Conservation (phyloP, 2,113 vertebrate species). For the Synchiropus splendidus region DNA sequence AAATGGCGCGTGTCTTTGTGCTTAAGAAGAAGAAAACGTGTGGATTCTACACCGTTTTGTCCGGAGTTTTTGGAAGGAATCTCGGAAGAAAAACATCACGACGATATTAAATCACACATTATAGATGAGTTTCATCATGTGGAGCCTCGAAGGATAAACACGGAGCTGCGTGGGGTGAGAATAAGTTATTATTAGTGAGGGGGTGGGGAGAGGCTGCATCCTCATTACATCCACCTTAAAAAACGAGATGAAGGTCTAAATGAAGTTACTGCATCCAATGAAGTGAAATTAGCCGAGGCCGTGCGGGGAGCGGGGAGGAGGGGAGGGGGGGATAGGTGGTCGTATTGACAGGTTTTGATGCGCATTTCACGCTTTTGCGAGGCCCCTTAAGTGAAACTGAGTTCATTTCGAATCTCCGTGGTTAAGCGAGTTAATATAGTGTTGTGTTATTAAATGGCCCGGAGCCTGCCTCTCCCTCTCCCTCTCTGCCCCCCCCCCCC, state of each 20-base stretch:
- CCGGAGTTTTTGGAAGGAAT: too few relatives aligned
- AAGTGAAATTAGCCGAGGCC: slow-evolving; percentile 65
- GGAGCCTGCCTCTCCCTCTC: slow-evolving; percentile 29
- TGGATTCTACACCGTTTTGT: too few relatives aligned
- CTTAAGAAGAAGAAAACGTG: too few relatives aligned
- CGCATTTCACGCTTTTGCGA: slow-evolving; percentile 51
- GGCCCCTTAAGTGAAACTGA: slow-evolving; percentile 40
- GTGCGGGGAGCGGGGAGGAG: not conserved
- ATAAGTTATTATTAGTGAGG: slow-evolving; percentile 61
- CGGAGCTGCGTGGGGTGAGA: slow-evolving; percentile 45
- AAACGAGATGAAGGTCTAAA: slow-evolving; percentile 65
- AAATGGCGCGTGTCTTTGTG: too few relatives aligned
- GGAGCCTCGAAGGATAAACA: slow-evolving; percentile 66
- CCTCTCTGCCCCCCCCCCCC: slow-evolving; percentile 2
- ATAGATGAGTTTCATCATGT: slow-evolving; percentile 70
- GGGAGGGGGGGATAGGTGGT: slow-evolving; percentile 23
- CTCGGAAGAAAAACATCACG: slow-evolving; percentile 12
- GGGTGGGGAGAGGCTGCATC: slow-evolving; percentile 44
- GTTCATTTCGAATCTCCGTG: slow-evolving; percentile 52
- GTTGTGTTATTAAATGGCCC: slow-evolving; percentile 51
- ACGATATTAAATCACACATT: slow-evolving; percentile 70
- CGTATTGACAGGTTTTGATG: slow-evolving; percentile 51
- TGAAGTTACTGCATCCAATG: slow-evolving; percentile 73
- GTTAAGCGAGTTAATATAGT: slow-evolving; percentile 60
- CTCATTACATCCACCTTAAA: slow-evolving; percentile 63